phyloP scores from a whole-genome alignment of 2,113 vertebrate species.

The Paracanthobrama guichenoti region DNA sequence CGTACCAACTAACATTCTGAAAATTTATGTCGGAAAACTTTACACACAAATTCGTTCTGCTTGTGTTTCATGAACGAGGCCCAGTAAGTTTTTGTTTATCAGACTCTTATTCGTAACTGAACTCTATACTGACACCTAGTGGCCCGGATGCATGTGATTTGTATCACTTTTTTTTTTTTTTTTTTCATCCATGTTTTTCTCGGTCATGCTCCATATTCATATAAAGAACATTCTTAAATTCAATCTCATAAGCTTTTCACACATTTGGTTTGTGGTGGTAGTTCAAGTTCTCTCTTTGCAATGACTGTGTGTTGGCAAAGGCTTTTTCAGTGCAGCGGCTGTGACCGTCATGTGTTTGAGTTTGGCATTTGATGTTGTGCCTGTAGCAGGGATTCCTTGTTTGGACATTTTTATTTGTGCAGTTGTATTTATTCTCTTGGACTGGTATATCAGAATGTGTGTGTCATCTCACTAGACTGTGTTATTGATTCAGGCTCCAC shows the following conservation, averaged over 20 bases:
- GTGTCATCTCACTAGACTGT: background rate
- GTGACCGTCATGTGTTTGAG: background rate
- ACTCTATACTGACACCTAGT: no score
- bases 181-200: background rate
- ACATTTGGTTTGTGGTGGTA: background rate
- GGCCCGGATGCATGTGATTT: no score
- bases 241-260: background rate
- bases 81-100: no score
- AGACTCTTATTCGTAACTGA: no score
- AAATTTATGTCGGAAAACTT: no score
- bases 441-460: background rate
- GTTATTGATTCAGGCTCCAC: background rate
- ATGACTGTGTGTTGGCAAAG: background rate
- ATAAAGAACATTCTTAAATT: background rate
- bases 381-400: background rate
- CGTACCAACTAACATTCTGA: no score
- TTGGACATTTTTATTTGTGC: background rate
- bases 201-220: background rate
- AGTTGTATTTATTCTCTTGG: background rate
- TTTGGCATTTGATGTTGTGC: background rate
- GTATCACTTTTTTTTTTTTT: background rate
- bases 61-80: no score
- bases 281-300: background rate
- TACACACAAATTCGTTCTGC: no score
- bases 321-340: background rate